Base-by-base conservation (phyloP, 2,888 invertebrate genomes). In the Sphaeridia pumilis region DNA sequence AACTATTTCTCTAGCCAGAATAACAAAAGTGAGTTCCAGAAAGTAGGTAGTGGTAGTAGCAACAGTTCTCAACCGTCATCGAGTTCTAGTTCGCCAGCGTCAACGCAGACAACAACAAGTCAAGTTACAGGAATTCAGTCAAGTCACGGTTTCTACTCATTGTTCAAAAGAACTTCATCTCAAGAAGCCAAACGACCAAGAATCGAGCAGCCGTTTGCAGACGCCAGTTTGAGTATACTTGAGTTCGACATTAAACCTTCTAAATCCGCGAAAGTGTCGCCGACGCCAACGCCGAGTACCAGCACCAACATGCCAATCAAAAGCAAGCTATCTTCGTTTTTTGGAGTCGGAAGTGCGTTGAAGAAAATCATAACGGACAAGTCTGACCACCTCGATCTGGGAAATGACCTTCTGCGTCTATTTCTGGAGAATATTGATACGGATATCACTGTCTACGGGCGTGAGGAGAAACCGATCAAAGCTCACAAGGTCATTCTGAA, bases 401-500 rank as follows among this genome's bases (percentile, higher is more conserved):
- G 34, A n/a, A 28, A 47, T 45, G 49, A 54, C 24, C 46, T 49
- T 2, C 38, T 54, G 17, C 20, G 35, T 12, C 21, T 54, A 12
- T 49, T 54, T 14, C 31, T 49, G 1, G 49, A 49, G n/a, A 49
- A 54, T 20, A 41, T 35, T 2, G 49, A 49, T 22, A 36, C 54
- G 65, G 75, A 75, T 60, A 51, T 74, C 12, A 66, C 69, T 20
- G 64, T 75, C 31, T 67, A 69, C 52, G 68, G 70, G 2, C 67
- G 70, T 45, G 66, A 69, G 51, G 66, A 68, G 45, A 67, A 65
- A 54, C 65, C 69, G 31, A 70, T 75, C 56, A 70, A 69, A 64
- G 70, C 68, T 41, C 75, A 75, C 58, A 72, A 69, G 63, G 59
- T 75, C 27, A 70, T 75, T 4, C 65, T 75, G 17, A 65, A 67